These are phyloP conservation scores for Crotophaga sulcirostris DNA, from an alignment of 2,113 vertebrate species.

Conservation along the genomic window DNA sequence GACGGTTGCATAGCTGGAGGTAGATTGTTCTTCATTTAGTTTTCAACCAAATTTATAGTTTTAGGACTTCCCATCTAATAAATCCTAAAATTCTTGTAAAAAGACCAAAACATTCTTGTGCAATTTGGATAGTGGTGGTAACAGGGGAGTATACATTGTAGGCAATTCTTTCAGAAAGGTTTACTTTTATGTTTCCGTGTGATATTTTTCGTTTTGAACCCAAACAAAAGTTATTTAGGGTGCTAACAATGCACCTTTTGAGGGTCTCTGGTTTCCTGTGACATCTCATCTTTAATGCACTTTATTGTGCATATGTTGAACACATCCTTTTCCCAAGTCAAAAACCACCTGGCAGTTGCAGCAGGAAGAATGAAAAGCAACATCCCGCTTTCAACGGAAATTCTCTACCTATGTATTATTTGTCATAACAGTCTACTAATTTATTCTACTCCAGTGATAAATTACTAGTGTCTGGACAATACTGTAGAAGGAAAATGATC, in stretches of 20 bases:
- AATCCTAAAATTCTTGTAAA: not conserved
- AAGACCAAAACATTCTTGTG: not conserved
- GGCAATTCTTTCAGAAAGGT: not conserved
- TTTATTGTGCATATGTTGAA: not conserved
- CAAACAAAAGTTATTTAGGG: not conserved
- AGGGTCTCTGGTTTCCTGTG: slow-evolving; percentile 50
- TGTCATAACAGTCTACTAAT: not conserved
- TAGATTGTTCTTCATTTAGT: not conserved
- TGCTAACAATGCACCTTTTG: slow-evolving; percentile 10
- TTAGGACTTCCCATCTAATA: not conserved
- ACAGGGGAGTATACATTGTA: not conserved
- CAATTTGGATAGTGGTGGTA: not conserved
- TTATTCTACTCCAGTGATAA: not conserved
- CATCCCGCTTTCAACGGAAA: not conserved
- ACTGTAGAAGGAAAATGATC: not conserved
- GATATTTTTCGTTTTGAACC: too few species aligned
- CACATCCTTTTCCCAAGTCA: slow-evolving; percentile 46
- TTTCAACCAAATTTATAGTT: not conserved
- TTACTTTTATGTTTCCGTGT: too few species aligned
- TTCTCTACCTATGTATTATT: not conserved
- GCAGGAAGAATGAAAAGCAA: slow-evolving; percentile 29
- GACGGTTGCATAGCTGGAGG: not conserved
- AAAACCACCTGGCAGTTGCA: slow-evolving; percentile 30
- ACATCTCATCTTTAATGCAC: not conserved
- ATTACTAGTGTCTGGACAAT: not conserved